Evolutionary conservation across 92 coral and sea anemone species (phyloP), one percentile per base, ranked within the genome.

Genomic region (Meandrina meandrites): DNA sequence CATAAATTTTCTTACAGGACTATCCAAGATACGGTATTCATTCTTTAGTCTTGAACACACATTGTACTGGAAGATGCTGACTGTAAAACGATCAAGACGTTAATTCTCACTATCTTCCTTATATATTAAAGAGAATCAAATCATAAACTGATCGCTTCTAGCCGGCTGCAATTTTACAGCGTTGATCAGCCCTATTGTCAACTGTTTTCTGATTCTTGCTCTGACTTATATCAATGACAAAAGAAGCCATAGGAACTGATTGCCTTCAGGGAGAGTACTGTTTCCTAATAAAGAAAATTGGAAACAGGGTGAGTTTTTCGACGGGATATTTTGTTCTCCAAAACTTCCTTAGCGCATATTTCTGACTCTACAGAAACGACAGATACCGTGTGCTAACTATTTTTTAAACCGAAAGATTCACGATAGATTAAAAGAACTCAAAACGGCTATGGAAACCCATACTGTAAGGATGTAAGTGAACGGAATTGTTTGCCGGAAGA

Each of bases 1-100:
- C 83, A 67, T 81, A 45, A 45, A 28, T 30, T 81, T 40, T 24
- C 53, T 81, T n/a, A n/a, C 3, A 71, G 58, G 75, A 73, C 15
- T 62, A 13, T 66, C 76, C 69, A 12, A 22, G 82, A 56, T 45
- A n/a, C n/a, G n/a, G n/a, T n/a, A 35, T 21, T 28, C 42, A 31
- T 35, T 24, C 11, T 8, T 24, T 62, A 56, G 6, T 22, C 14
- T 60, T 11, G 9, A 30, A 60, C 27, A 58, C n/a, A 8, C 24
- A 6, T 16, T 5, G 64, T 57, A 24, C 2, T 19, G 64, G 64
- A 57, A 57, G 21, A 57, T 4, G 30, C 1, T 9, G 53, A 13
- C 13, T 9, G 53, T 48, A 13, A 48, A 13, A 9, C 53, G 60
- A 54, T 54, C 60, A 54, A 18, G 21, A 13, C 0, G 4, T 54